phyloP scores from a whole-genome alignment of 2,888 invertebrate species.

The Theretra japonica region DNA sequence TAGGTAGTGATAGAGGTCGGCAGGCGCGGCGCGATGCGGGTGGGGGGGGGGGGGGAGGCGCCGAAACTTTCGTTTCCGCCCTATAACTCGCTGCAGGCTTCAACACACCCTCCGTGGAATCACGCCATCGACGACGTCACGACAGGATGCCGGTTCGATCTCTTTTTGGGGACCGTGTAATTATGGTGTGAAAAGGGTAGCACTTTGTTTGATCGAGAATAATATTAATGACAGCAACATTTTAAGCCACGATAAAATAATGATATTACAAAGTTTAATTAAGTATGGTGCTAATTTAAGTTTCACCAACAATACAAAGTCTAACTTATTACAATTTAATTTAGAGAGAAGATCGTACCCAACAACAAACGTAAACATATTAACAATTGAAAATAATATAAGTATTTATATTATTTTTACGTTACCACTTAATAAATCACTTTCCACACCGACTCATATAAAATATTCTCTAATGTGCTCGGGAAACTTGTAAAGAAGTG shows the following conservation, averaged over 20 bases:
- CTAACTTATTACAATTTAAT: too few species aligned
- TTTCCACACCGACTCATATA: not conserved
- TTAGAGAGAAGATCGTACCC: too few species aligned
- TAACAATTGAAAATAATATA: not conserved
- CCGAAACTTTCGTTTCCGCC: conserved; percentile 59
- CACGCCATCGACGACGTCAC: conserved; percentile 11
- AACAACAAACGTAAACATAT: too few species aligned
- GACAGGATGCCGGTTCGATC: not conserved
- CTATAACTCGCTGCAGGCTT: conserved; percentile 42
- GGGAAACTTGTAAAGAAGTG: not conserved
- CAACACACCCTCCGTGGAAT: conserved; percentile 2
- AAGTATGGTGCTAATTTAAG: too few species aligned
- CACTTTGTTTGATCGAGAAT: too few species aligned
- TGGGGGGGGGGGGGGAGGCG: conserved; percentile 42
- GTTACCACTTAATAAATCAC: not conserved
- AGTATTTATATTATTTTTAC: too few species aligned
- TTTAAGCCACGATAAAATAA: too few species aligned
- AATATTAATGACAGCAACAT: too few species aligned
- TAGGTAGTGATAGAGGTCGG: not conserved
- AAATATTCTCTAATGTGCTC: not conserved
- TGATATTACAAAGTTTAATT: too few species aligned
- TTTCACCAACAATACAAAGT: too few species aligned
- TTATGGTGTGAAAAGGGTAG: too few species aligned
- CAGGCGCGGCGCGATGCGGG: not conserved
- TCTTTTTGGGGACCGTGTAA: not conserved